Evolutionary conservation across 2,797 vertebrate species (phyloP).

Genomic region (Otolemur crassicaudatus): DNA sequence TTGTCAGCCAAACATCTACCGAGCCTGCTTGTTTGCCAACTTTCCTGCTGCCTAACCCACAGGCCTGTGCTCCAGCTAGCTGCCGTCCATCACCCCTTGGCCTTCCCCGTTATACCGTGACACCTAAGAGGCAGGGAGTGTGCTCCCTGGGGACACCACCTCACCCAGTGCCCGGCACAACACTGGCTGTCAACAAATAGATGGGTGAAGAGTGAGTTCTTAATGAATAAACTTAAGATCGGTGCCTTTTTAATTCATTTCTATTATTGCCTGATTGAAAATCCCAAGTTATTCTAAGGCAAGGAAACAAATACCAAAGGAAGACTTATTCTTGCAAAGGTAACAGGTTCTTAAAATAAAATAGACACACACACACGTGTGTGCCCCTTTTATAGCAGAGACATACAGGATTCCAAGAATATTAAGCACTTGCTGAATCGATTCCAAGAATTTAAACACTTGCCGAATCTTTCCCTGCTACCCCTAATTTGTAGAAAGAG

Average conservation of each 20-base stretch:
- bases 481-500: background rate
- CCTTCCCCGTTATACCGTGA: fast-evolving
- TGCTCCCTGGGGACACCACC: background rate
- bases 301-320: background rate
- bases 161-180: background rate
- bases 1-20: background rate
- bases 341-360: background rate
- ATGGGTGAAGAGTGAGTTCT: background rate
- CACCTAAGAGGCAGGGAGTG: background rate
- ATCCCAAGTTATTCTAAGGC: background rate
- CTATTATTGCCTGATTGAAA: background rate
- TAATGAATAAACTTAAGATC: background rate
- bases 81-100: too few species aligned
- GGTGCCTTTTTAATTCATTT: background rate
- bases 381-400: background rate
- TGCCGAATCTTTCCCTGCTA: background rate
- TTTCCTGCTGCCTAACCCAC: background rate
- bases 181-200: background rate
- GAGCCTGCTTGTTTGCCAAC: background rate
- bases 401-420: background rate
- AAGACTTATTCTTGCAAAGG: background rate
- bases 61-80: fast-evolving
- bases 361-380: background rate
- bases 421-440: background rate
- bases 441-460: background rate